These are phyloP conservation scores for Calypte anna DNA, from an alignment of 2,113 vertebrate genomes.

Conservation along the genomic window DNA sequence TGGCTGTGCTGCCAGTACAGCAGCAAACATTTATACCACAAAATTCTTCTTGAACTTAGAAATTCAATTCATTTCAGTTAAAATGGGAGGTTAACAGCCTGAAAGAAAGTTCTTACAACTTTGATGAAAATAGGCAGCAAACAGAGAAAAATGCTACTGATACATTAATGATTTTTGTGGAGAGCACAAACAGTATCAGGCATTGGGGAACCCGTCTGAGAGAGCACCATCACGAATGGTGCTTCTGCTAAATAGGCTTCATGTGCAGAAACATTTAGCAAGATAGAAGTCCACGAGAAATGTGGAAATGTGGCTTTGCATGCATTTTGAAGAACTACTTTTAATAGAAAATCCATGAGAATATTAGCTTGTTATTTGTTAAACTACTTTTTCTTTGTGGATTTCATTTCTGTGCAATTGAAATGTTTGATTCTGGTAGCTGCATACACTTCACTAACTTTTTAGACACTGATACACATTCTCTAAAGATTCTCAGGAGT, in stretches of 20 bases:
- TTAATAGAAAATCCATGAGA: neutral
- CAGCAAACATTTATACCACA: neutral
- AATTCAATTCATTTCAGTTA: neutral
- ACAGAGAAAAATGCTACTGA: neutral
- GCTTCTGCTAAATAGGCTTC: neutral
- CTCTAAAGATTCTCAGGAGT: neutral
- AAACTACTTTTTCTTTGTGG: neutral
- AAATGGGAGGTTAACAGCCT: neutral
- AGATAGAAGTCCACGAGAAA: neutral
- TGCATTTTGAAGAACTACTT: neutral
- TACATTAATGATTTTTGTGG: neutral
- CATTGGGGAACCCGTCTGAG: neutral
- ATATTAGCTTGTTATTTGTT: neutral
- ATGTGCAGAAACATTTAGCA: neutral
- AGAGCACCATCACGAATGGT: neutral
- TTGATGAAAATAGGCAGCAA: neutral
- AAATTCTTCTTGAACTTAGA: neutral
- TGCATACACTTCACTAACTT: neutral
- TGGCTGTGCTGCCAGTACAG: neutral
- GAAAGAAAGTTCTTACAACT: neutral
- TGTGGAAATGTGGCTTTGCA: neutral
- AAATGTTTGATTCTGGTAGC: neutral
- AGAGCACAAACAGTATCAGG: neutral
- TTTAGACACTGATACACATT: neutral
- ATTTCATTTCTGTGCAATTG: neutral